Base-by-base conservation (phyloP, 1,140 invertebrate genomes). In the Ditylenchus dipsaci region DNA sequence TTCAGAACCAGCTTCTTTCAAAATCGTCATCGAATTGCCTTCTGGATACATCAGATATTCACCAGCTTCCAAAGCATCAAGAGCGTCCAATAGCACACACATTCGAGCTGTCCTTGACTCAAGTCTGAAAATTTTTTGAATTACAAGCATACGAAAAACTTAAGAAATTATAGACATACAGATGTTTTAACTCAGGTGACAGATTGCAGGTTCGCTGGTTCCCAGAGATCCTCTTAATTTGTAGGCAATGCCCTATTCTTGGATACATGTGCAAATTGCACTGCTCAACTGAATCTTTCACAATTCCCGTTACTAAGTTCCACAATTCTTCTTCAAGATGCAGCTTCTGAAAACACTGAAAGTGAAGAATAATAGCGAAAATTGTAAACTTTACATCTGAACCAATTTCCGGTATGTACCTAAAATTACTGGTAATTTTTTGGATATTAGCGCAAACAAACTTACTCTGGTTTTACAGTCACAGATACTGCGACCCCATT, bases 291-390 rank as follows among this genome's bases (percentile, higher is more conserved):
- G 59, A 19, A 17, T 53, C 23, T 61, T 61, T 61, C n/a, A 61
- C n/a, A 30, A 43, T 21, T 3, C 19, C 19, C 3, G 59, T 61
- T 3, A 61, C 29, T 13, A 30, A 27, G n/a, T 61, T 61, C 59
- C 59, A 61, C 26, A 61, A 43, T 30, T 43, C 29, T 61, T 61
- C 59, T 43, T 61, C 59, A 61, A 21, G 17, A 61, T 19, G 29
- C 27, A 61, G n/a, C 13, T 61, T 61, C 38, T 61, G 26, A n/a
- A n/a, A n/a, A n/a, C n/a, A n/a, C n/a, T n/a, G n/a, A n/a, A n/a
- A n/a, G n/a, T n/a, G n/a, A n/a, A n/a, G n/a, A n/a, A n/a, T n/a
- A n/a, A n/a, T n/a, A n/a, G n/a, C n/a, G n/a, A n/a, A n/a, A n/a
- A n/a, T n/a, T n/a, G n/a, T n/a, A n/a, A n/a, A n/a, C 8, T 13